phyloP scores from a whole-genome alignment of 2,113 vertebrate genomes.

The Dissostichus mawsoni region DNA sequence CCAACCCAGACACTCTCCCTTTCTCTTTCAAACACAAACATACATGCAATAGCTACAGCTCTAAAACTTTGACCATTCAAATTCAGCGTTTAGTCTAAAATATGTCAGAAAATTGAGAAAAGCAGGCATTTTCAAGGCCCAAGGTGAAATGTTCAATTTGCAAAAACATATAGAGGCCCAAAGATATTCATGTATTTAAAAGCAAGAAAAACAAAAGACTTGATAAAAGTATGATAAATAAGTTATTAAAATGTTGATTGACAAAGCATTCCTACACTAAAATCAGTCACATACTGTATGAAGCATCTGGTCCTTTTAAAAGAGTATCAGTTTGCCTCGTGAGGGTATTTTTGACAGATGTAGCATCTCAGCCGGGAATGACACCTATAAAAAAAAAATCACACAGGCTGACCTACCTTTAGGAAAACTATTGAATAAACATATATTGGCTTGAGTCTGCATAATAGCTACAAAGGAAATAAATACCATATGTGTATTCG shows the following conservation, averaged over 20 bases:
- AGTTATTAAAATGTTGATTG: not conserved
- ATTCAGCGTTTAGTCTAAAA: not conserved
- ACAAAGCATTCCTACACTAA: not conserved
- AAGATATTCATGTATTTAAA: not conserved
- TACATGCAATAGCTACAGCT: not conserved
- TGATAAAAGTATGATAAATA: not conserved
- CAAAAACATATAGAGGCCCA: not conserved
- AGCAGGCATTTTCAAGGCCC: not conserved
- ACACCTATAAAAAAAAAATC: not conserved
- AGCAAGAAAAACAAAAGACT: not conserved
- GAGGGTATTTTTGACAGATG: not conserved
- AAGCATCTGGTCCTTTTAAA: not conserved
- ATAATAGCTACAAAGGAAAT: not conserved
- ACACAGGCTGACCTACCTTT: constrained; percentile 1
- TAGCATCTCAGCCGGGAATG: not conserved
- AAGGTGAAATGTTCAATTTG: not conserved
- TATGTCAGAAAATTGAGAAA: not conserved
- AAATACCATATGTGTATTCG: not conserved
- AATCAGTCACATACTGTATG: not conserved
- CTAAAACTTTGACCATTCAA: not conserved
- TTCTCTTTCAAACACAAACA: not conserved
- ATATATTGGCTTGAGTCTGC: not conserved
- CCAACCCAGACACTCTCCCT: constrained; percentile 5
- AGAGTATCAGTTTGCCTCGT: not conserved
- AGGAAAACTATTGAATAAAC: not conserved